These are phyloP conservation scores for Drosophila cardini DNA, from an alignment of 1,140 invertebrate species.

Conservation along the genomic window DNA sequence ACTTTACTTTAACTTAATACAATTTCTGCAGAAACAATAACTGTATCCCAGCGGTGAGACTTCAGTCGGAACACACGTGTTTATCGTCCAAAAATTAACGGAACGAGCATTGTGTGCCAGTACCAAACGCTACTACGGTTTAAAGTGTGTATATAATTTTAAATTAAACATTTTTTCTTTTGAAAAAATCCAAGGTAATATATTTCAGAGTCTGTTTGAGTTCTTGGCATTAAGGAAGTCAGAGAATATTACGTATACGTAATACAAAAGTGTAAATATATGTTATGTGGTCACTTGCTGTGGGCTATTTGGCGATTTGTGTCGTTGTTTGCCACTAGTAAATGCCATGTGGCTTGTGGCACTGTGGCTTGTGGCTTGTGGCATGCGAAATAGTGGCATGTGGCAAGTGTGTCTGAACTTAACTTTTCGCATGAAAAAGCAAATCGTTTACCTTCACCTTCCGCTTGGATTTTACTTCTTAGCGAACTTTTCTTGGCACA, in stretches of 20 bases:
- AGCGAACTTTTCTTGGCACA: background rate
- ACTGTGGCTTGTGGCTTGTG: constrained; percentile 11
- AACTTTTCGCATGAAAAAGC: constrained; percentile 21
- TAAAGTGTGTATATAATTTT: too few species aligned
- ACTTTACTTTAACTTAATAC: too few species aligned
- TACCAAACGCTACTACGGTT: too few species aligned
- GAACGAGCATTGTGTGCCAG: too few species aligned
- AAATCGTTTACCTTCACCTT: constrained; percentile 21
- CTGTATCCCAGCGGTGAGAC: too few species aligned
- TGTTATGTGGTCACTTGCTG: constrained; percentile 1
- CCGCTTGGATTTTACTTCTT: constrained; percentile 10
- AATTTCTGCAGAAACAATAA: too few species aligned
- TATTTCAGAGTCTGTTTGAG: background rate
- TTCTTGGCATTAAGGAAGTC: constrained; percentile 1
- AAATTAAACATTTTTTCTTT: background rate
- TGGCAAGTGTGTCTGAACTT: background rate
- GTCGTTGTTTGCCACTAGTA: constrained; percentile 11
- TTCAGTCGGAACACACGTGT: too few species aligned
- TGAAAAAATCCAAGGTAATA: background rate
- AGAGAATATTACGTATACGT: background rate
- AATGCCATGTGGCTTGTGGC: background rate
- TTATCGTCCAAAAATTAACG: too few species aligned
- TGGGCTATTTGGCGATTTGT: constrained; percentile 39
- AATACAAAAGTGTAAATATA: background rate
- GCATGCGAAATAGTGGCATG: background rate